Evolutionary conservation across 2,113 vertebrate species (phyloP).

Genomic region (Odobenus rosmarus): DNA sequence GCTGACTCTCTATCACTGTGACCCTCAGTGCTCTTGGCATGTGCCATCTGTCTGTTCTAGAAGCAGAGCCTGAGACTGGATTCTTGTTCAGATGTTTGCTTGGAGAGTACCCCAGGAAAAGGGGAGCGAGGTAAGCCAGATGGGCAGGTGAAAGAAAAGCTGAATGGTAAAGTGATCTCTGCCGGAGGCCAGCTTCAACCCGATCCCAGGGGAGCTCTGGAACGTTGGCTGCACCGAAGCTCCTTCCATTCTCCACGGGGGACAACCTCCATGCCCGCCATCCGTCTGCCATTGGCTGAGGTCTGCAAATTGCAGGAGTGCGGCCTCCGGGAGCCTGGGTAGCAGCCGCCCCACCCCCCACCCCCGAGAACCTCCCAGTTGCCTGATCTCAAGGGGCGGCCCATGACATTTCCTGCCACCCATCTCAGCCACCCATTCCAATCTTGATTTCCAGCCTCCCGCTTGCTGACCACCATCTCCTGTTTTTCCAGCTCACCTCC

Average conservation of each 20-base stretch:
- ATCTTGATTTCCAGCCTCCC: background rate
- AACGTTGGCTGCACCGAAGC: fast-evolving
- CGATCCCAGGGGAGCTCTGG: background rate
- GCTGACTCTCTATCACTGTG: background rate
- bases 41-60: background rate
- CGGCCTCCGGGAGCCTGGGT: background rate
- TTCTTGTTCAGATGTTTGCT: background rate
- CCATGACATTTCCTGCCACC: background rate
- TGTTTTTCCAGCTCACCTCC: background rate
- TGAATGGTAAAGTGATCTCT: too few relatives aligned
- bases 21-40: fast-evolving
- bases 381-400: background rate
- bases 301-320: background rate
- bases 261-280: background rate
- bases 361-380: too few relatives aligned
- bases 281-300: fast-evolving
- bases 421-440: background rate
- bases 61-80: background rate
- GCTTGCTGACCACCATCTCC: background rate
- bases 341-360: fast-evolving
- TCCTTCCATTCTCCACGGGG: background rate
- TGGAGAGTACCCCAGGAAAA: background rate
- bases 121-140: too few relatives aligned
- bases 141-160: background rate
- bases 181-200: background rate